Evolutionary conservation across 1,140 invertebrate genomes (phyloP).

Genomic region (Drosophila insularis): DNA sequence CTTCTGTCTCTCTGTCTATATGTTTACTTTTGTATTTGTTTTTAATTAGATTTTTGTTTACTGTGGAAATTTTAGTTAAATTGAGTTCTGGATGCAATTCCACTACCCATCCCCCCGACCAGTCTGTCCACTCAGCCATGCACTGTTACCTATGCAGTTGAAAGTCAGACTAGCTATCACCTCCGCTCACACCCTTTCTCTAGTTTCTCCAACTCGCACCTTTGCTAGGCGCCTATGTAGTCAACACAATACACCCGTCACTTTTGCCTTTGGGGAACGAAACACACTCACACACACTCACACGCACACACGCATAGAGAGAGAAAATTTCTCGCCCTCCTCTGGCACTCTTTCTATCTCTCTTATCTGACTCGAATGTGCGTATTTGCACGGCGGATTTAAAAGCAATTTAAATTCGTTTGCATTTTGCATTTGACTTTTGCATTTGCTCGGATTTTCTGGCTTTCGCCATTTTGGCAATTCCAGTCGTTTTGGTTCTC

Average conservation of each 20-base stretch:
- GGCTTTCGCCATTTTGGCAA: not conserved
- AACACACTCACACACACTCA: not conserved
- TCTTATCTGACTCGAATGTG: conserved; percentile 34
- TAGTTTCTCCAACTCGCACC: conserved; percentile 21
- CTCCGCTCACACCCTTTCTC: not conserved
- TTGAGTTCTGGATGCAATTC: conserved; percentile 49
- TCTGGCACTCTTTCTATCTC: not conserved
- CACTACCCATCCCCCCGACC: too few species aligned
- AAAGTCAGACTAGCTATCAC: conserved; percentile 34
- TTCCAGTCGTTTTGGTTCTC: not conserved
- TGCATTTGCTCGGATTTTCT: conserved; percentile 37
- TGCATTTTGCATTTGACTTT: conserved; percentile 55
- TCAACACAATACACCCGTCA: conserved; percentile 47
- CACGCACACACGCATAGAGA: not conserved
- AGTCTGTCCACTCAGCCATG: not conserved
- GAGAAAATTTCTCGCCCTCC: not conserved
- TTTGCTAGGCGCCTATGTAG: conserved; percentile 34
- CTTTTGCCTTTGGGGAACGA: conserved; percentile 26
- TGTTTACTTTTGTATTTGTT: conserved; percentile 74
- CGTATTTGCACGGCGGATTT: conserved; percentile 36
- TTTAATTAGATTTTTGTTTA: conserved; percentile 78
- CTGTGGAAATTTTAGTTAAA: conserved; percentile 68
- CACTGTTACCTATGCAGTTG: conserved; percentile 9
- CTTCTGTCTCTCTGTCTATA: conserved; percentile 16
- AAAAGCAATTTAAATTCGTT: conserved; percentile 66